Evolutionary conservation across 2,888 invertebrate genomes (phyloP), one percentile per base, ranked within the genome.

Genomic region (Chalcis sispes): DNA sequence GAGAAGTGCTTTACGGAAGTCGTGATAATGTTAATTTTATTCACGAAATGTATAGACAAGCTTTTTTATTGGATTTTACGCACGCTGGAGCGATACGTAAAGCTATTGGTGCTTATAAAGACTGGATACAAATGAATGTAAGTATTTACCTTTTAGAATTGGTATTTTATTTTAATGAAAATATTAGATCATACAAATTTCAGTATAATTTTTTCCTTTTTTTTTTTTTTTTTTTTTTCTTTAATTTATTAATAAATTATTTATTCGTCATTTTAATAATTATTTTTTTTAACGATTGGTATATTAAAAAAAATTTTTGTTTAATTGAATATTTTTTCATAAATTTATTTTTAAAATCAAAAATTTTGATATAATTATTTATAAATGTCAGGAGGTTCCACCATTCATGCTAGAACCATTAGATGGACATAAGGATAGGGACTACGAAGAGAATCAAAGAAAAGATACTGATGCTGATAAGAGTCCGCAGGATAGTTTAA

Each of bases 21-120:
- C 92, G 97, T 61, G 96, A 97, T 81, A 97, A 98, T 88, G 94
- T 98, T 5, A 97, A 98, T 90, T 96, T 98, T 86, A 93, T 98
- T 32, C 96, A 98, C 84, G 98, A 98, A 90, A 92, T 98, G 73
- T 95, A 97, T 87, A 92, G 98, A 32, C 97, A 98, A 90, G 97
- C 97, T 40, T 96, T 98, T 90, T 90, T 98, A 61, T 90, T 98
- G 83, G 95, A 96, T 80, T 97, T 98, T 88, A 92, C 93, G 1
- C 96, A 97, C 88, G 95, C 96, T 15, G 93, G 94, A 78, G 96
- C 98, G 4, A 95, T 96, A 77, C 91, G 96, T 59, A 94, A 95
- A 83, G 96, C 97, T 52, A 96, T 98, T 81, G 93, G 95, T 54
- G 95, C 98, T 2, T 98, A 98, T 88, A 95, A 96, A 88, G 98